A percentile compares a stretch with the other conserved stretches of the same genome.
phyloP scores from a whole-genome alignment of 2,797 vertebrate species.

The Neosilurus hyrtlii region DNA sequence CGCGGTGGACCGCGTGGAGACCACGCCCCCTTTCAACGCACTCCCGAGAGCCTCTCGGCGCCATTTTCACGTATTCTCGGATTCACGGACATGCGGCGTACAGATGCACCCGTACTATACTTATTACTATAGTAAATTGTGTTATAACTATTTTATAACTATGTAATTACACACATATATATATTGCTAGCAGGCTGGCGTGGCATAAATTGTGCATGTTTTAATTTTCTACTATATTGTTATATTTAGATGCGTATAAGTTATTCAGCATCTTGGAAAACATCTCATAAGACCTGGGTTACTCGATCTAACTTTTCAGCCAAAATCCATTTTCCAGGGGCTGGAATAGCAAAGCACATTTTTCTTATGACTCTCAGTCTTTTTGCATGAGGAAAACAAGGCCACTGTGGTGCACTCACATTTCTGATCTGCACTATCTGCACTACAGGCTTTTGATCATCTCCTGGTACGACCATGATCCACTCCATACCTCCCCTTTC shows the following conservation, averaged over 20 bases:
- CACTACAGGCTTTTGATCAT: not conserved
- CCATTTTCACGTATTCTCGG: slow-evolving; percentile 76
- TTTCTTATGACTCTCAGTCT: not conserved
- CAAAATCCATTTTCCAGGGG: not conserved
- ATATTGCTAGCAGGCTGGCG: not conserved
- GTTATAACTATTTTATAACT: no score
- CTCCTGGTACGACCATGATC: not conserved
- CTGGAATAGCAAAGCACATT: not conserved
- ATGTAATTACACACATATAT: no score
- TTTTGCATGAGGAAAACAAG: not conserved
- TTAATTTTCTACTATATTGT: not conserved
- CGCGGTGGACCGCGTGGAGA: slow-evolving; percentile 75
- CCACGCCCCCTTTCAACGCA: slow-evolving; percentile 84
- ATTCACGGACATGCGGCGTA: not conserved
- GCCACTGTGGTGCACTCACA: not conserved
- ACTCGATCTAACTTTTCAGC: not conserved
- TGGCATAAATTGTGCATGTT: not conserved
- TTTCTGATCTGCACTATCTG: slow-evolving; percentile 4
- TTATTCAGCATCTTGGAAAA: not conserved
- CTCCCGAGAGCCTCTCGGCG: slow-evolving; percentile 69
- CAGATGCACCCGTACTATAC: not conserved
- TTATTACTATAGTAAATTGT: no score
- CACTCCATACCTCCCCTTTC: not conserved
- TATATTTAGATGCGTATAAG: not conserved
- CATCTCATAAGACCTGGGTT: not conserved